Evolutionary conservation across 2,888 invertebrate genomes (phyloP), one percentile per base, ranked within the genome.

Genomic region (Stenolophus ochropezus): DNA sequence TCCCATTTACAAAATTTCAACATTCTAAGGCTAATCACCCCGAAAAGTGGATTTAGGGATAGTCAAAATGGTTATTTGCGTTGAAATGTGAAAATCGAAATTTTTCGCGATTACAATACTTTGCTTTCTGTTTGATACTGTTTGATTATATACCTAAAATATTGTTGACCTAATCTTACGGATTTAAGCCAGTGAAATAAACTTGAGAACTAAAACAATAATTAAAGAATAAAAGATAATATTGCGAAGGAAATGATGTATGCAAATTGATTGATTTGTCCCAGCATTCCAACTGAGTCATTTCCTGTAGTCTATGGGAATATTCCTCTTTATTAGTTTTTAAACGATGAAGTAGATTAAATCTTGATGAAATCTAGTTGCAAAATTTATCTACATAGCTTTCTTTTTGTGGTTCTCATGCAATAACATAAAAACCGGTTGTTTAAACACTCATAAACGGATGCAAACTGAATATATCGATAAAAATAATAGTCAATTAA

Each of bases 381-480:
- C 61, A 61, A 61, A 58, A 61, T 61, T 61, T 14, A 61, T 23
- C 23, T 14, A 61, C 61, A 4, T 25, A 25, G 14, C 61, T 61
- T 61, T 61, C 61, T 61, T 61, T 61, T 61, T 61, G 61, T 18
- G 23, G 61, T 61, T 61, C 61, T 61, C 61, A 61, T 61, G 61
- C 33, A 42, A 42, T 42, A 42, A 42, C 33, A 42, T 42, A 42
- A 42, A 11, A 42, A 42, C 33, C 33, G 33, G 33, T 42, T 42
- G 33, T 42, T n/a, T 42, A 42, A 42, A 42, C 11, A 42, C 8
- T 42, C 33, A 42, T 42, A 42, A 42, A 42, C 33, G 33, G 33
- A 42, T 42, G 33, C 11, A 42, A 42, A 42, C 8, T 42, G 33
- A 42, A 42, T 42, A 42, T 42, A 11, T 42, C 33, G 33, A 42